Base-by-base conservation (phyloP, 2,888 invertebrate species). In the Tupiocoris notatus region DNA sequence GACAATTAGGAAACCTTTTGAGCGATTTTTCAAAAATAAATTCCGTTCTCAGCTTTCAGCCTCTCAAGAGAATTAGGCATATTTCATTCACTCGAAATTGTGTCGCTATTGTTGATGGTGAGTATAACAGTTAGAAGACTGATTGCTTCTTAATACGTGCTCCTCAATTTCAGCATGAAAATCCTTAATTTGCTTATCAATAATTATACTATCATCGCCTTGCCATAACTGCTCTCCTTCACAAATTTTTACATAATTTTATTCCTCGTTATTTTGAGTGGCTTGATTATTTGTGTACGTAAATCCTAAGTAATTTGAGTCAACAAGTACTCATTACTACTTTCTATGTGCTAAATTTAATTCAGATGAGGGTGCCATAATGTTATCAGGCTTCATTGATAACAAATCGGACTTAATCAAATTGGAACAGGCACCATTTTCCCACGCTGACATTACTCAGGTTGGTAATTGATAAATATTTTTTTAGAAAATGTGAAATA, bases 41-140 rank as follows among this genome's bases (percentile, higher is more conserved):
- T 16, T 65, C 65, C 61, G 58, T 66, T 18, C 20, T 1, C 17
- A 22, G 56, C 1, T 20, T 57, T 21, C 22, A 23, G 21, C 23
- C 6, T 17, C 7, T 24, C 23, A 70, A 20, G n/a, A 18, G 57
- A 2, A 22, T 64, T 6, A 18, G 3, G 16, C 25, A 24, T 12
- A 9, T 75, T n/a, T 25, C 66, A 16, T 75, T 75, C 17, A 59
- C 59, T 66, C 65, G 75, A 65, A 75, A 66, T 16, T 58, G 59
- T 39, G 20, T 66, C 1, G 65, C 59, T 2, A 66, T 66, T 18
- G 59, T 75, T 59, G 61, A 75, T 16, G 20, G 75, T 75, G 23
- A 64, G 63, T 61, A n/a, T 64, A 16, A 64, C 7, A 6, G 21
- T 20, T 12, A 16, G n/a, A n/a, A n/a, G n/a, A n/a, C n/a, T n/a